These are phyloP conservation scores for Pachliopta kotzebuea DNA, from an alignment of 2,888 invertebrate genomes.

Conservation along the genomic window DNA sequence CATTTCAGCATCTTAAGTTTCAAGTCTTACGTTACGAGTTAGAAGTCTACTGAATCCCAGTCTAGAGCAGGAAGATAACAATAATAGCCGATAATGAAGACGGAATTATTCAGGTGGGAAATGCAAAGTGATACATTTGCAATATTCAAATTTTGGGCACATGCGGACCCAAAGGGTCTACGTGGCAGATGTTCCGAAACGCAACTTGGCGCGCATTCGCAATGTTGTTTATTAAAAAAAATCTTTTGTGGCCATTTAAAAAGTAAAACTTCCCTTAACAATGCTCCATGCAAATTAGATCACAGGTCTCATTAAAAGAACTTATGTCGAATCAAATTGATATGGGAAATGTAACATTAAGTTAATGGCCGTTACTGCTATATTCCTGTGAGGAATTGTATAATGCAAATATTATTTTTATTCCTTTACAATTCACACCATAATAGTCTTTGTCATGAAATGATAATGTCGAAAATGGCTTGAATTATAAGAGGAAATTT, in stretches of 20 bases:
- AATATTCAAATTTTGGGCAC: slow-evolving; percentile 45
- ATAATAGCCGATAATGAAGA: slow-evolving; percentile 13
- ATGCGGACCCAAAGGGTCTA: slow-evolving; percentile 37
- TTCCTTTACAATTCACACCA: slow-evolving; percentile 33
- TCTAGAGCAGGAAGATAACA: neutral
- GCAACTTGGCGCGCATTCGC: slow-evolving; percentile 59
- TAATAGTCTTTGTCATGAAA: slow-evolving; percentile 34
- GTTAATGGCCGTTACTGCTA: slow-evolving; percentile 36
- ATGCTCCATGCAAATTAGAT: slow-evolving; percentile 78
- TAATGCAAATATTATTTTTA: slow-evolving; percentile 54
- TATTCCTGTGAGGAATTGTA: slow-evolving; percentile 41
- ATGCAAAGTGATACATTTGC: slow-evolving; percentile 31
- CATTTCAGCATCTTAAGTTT: neutral
- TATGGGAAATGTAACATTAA: slow-evolving; percentile 48
- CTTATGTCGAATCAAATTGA: slow-evolving; percentile 36
- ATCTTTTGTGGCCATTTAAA: slow-evolving; percentile 78
- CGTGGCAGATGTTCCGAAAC: slow-evolving; percentile 75
- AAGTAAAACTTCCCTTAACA: slow-evolving; percentile 73
- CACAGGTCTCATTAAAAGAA: slow-evolving; percentile 40
- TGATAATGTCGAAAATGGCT: slow-evolving; percentile 39
- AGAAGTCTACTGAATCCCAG: neutral
- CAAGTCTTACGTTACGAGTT: too few species aligned
- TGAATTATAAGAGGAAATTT: slow-evolving; percentile 58
- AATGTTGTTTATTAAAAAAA: slow-evolving; percentile 75
- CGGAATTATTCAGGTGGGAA: slow-evolving; percentile 20